Percentiles rank a stretch among this genome's conserved stretches.
Evolutionary conservation across 1,140 invertebrate species (phyloP).

Genomic region (Hypsibius dujardini): DNA sequence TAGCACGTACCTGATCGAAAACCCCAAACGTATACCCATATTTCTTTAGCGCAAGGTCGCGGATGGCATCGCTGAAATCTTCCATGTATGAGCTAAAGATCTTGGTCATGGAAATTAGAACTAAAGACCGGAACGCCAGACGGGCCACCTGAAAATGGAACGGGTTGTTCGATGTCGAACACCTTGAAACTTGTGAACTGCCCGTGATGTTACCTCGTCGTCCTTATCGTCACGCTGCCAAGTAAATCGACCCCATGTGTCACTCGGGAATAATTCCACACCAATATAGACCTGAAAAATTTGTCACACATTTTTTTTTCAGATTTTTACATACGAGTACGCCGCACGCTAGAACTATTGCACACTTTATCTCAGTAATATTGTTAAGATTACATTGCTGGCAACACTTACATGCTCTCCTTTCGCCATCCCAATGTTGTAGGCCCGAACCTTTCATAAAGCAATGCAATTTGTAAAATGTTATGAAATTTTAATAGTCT

Average conservation of each 20-base stretch:
- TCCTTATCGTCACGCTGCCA: background rate
- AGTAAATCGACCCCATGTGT: background rate
- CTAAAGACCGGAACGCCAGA: background rate
- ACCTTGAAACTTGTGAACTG: too few relatives aligned
- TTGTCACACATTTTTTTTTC: background rate
- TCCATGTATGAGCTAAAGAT: background rate
- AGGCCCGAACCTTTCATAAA: too few relatives aligned
- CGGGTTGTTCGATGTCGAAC: too few relatives aligned
- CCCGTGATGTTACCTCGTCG: background rate
- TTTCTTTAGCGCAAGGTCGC: constrained; percentile 1
- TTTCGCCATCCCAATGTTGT: background rate
- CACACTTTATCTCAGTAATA: background rate
- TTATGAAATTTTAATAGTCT: too few relatives aligned
- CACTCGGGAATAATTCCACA: background rate
- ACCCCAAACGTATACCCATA: background rate
- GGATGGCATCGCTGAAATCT: background rate
- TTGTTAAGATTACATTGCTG: background rate
- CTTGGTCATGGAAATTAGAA: background rate
- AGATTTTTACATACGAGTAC: too few relatives aligned
- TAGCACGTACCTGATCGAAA: background rate
- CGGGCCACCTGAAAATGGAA: background rate
- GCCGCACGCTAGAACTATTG: too few relatives aligned
- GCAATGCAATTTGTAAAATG: too few relatives aligned
- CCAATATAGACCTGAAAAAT: background rate
- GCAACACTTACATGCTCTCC: background rate